These are phyloP conservation scores for Siniperca scherzeri DNA, from an alignment of 2,797 vertebrate species.

Conservation along the genomic window DNA sequence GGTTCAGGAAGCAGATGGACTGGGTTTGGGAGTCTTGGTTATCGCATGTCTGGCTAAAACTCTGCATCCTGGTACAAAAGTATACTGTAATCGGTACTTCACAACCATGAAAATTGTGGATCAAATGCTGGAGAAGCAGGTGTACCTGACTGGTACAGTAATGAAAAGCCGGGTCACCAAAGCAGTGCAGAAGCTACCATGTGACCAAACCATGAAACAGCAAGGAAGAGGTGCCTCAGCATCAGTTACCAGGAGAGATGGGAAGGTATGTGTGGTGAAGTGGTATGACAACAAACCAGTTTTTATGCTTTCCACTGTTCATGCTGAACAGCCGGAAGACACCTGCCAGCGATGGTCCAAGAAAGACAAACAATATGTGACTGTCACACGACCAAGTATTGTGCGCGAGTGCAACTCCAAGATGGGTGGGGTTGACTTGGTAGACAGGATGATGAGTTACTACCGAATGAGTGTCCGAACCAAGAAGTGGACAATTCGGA, in stretches of 20 bases:
- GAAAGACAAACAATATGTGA: slow-evolving; percentile 22
- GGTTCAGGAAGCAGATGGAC: background rate
- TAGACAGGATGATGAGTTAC: slow-evolving; percentile 34
- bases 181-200: background rate
- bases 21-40: slow-evolving; percentile 20
- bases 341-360: slow-evolving; percentile 38
- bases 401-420: slow-evolving; percentile 41
- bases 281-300: slow-evolving; percentile 38
- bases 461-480: slow-evolving; percentile 23
- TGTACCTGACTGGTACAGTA: slow-evolving; percentile 19
- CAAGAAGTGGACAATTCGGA: slow-evolving; percentile 43
- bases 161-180: background rate
- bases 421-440: slow-evolving; percentile 26
- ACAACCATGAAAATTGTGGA: background rate
- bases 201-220: slow-evolving; percentile 1
- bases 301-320: slow-evolving; percentile 36
- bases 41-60: background rate
- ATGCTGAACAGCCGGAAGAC: slow-evolving; percentile 44
- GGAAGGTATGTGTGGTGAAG: background rate
- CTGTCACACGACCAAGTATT: slow-evolving; percentile 30
- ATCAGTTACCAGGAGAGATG: background rate
- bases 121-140: background rate
- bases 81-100: slow-evolving; percentile 16
- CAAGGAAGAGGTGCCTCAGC: background rate
- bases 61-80: slow-evolving; percentile 12